Evolutionary conservation across 2,797 vertebrate genomes (phyloP).

Genomic region (Pipistrellus nathusii): DNA sequence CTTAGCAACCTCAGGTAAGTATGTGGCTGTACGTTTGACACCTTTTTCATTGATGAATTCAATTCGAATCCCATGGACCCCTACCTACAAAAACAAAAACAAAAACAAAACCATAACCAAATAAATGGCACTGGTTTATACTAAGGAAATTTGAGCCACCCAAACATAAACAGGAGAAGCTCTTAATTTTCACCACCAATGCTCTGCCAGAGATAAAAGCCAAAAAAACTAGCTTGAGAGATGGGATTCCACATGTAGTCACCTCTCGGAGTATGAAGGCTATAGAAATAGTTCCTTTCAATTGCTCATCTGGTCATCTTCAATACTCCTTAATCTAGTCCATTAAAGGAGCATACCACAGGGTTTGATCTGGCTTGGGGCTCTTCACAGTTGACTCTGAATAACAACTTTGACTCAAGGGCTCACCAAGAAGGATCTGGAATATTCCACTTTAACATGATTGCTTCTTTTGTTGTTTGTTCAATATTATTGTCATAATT

Average conservation of each 20-base stretch:
- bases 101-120: slow-evolving; percentile 79
- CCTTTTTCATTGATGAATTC: slow-evolving; percentile 93
- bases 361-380: neutral
- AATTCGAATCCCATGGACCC: slow-evolving; percentile 93
- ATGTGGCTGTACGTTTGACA: slow-evolving; percentile 92
- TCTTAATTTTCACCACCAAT: neutral
- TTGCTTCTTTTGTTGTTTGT: too few relatives aligned
- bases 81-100: slow-evolving; percentile 88
- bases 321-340: neutral
- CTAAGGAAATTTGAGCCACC: slow-evolving; percentile 7
- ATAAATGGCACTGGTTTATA: slow-evolving; percentile 80
- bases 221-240: slow-evolving; percentile 28
- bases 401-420: neutral
- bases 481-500: too few relatives aligned
- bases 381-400: neutral
- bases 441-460: neutral
- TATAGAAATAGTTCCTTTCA: slow-evolving; percentile 8
- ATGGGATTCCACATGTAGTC: neutral
- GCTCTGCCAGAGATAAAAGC: neutral
- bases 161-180: slow-evolving; percentile 23
- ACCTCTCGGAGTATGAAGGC: neutral
- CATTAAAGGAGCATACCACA: slow-evolving; percentile 35
- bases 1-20: slow-evolving; percentile 93
- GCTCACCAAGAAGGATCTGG: slow-evolving; percentile 23
- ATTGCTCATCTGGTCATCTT: neutral